Evolutionary conservation across 2,113 vertebrate genomes (phyloP).

Genomic region (Heloderma charlesbogerti): DNA sequence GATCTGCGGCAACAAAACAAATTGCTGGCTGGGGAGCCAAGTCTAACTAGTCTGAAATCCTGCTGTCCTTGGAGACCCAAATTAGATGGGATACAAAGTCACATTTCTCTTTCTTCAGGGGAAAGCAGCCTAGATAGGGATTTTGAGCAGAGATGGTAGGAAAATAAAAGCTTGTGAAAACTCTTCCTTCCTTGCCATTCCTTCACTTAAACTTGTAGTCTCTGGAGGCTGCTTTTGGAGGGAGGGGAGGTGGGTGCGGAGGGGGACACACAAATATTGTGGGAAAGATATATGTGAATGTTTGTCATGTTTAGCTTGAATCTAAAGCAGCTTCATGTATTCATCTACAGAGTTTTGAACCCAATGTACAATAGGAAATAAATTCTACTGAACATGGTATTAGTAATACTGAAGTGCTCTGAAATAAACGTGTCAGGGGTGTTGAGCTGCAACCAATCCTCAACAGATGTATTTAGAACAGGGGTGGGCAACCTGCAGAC

Average conservation of each 20-base stretch:
- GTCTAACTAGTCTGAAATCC: neutral
- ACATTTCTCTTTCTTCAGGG: neutral
- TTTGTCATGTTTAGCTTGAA: neutral
- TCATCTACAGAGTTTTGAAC: neutral
- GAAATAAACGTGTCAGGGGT: neutral
- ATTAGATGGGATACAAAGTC: no score
- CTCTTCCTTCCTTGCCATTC: neutral
- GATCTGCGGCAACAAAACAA: neutral
- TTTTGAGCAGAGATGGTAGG: neutral
- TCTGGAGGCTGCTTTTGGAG: neutral
- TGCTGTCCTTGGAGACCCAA: neutral
- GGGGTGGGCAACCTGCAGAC: no score
- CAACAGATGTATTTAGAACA: neutral
- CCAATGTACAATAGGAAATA: neutral
- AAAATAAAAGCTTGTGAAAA: neutral
- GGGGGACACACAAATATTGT: neutral
- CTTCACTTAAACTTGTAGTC: neutral
- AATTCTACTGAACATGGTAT: neutral
- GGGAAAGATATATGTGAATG: neutral
- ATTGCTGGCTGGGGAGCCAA: neutral
- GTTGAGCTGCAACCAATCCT: neutral
- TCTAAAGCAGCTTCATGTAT: neutral
- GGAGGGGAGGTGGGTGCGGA: no score
- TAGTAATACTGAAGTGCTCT: neutral
- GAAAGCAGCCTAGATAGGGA: neutral